Base-by-base conservation (phyloP, 2,113 vertebrate genomes). In the Alces alces region DNA sequence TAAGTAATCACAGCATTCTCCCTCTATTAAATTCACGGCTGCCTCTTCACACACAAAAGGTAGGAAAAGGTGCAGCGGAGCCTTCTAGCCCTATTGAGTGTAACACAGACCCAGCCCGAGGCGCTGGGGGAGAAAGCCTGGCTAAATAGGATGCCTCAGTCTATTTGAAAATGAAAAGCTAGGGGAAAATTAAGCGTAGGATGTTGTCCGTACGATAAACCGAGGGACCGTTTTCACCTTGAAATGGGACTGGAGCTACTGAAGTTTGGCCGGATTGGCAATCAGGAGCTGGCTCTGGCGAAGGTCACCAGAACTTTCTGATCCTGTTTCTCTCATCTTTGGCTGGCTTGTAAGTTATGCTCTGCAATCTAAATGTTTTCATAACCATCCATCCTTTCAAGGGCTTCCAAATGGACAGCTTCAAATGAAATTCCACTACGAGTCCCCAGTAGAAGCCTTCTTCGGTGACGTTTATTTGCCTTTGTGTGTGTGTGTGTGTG, bases 1-100 rank as follows among this genome's bases (percentile, higher is more conserved):
- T 99, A 99, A 99, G 99, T 99, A 99, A 99, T 99, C 99, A 99
- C 99, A 99, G 99, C 99, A 99, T 99, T 99, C 99, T 99, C 99
- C 99, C 99, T 99, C 99, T 99, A 99, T 99, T 99, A 99, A 99
- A 99, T 99, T 99, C 99, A 99, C 98, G 99, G 99, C 99, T 99
- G 99, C 99, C 99, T 99, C 99, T 99, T 99, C 99, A 99, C 99
- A 99, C 99, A 99, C 99, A 99, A 99, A 99, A 99, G 99, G 99
- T 99, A 99, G 98, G 98, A 98, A 98, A 99, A 99, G 99, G 99
- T 99, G 99, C 99, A 98, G 98, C 97, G 92, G 98, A 99, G 99
- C 99, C 98, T 99, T 99, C 99, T 98, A 98, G 99, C 99, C 99
- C 99, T 99, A 99, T 99, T 99, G 99, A 99, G 99, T 99, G 99